Conservation (phyloP, 2,113 vertebrate genomes). For the Theristicus caerulescens region DNA sequence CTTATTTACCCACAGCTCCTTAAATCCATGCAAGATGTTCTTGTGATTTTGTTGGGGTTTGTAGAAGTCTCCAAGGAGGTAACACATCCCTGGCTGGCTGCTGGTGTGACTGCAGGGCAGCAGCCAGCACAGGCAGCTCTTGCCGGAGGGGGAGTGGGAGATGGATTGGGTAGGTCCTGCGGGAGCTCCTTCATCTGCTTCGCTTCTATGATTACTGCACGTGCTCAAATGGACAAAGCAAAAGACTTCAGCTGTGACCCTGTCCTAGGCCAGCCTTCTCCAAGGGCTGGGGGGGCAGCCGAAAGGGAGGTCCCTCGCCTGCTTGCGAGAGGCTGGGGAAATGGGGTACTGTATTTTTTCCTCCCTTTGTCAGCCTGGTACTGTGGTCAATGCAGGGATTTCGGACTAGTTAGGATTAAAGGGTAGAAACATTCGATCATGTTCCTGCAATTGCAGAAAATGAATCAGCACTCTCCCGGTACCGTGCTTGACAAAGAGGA, state of each 20-base stretch:
- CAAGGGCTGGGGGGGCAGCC: background rate
- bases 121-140: background rate
- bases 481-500: background rate
- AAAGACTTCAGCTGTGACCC: background rate
- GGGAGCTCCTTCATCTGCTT: background rate
- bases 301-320: background rate
- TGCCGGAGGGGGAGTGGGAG: background rate
- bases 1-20: background rate
- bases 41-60: background rate
- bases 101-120: background rate
- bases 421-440: background rate
- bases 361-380: background rate
- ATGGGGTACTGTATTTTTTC: fast-evolving
- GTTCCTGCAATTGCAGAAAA: background rate
- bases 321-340: background rate
- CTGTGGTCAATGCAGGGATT: background rate
- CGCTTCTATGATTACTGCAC: background rate
- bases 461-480: background rate
- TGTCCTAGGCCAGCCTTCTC: background rate
- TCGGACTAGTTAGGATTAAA: background rate
- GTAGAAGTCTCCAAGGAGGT: background rate
- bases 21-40: background rate
- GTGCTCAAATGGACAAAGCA: background rate
- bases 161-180: background rate
- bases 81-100: background rate